These are phyloP conservation scores for Scaptomyza pallida DNA, from an alignment of 1,140 invertebrate species.

Conservation along the genomic window DNA sequence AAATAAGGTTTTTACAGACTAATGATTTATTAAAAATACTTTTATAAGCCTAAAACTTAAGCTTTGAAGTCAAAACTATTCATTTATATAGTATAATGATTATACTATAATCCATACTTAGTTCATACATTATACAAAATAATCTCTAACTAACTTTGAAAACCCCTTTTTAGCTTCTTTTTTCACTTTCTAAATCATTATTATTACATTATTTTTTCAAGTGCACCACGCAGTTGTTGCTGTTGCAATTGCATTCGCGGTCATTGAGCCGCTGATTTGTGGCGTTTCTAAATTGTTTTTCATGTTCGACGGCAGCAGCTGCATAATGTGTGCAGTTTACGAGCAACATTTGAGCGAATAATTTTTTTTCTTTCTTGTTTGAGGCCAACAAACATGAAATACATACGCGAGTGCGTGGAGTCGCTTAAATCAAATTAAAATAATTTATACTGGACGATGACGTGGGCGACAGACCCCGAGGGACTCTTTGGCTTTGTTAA, in stretches of 20 bases:
- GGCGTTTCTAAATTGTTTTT: conserved; percentile 80
- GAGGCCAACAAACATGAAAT: conserved; percentile 13
- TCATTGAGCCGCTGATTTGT: conserved; percentile 80
- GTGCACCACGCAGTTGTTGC: conserved; percentile 39
- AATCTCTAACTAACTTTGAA: too few species aligned
- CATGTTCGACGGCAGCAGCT: conserved; percentile 74
- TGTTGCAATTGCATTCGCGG: conserved; percentile 48
- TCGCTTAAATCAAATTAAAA: neutral
- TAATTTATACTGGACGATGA: conserved; percentile 2
- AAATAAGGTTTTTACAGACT: too few species aligned
- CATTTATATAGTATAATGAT: too few species aligned
- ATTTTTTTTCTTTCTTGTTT: too few species aligned
- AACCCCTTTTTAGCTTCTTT: neutral
- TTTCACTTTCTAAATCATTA: neutral
- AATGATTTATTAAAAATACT: too few species aligned
- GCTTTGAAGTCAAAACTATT: too few species aligned
- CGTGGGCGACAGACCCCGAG: conserved; percentile 32
- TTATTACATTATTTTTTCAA: neutral
- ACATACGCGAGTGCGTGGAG: conserved; percentile 30
- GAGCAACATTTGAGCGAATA: conserved; percentile 45
- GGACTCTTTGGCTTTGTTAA: conserved; percentile 10
- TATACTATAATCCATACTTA: too few species aligned
- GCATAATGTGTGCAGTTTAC: conserved; percentile 77
- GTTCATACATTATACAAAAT: too few species aligned
- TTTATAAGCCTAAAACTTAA: too few species aligned